These are phyloP conservation scores for Cephalopachus bancanus DNA, from an alignment of 2,797 vertebrate species.

Conservation along the genomic window DNA sequence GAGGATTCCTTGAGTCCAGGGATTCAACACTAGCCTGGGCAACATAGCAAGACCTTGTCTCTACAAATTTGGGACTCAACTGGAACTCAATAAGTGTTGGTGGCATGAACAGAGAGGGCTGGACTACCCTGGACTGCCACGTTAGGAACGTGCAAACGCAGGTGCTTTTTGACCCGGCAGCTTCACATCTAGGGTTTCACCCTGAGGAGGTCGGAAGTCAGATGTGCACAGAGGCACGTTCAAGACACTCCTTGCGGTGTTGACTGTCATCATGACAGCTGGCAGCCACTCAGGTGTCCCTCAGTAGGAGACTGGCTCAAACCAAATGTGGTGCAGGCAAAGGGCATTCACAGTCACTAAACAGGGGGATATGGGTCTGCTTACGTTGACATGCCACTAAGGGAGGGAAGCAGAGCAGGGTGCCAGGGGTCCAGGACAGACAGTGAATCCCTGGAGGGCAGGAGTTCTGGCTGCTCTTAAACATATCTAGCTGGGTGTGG, in stretches of 20 bases:
- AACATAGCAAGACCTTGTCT: too few species aligned
- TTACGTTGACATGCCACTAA: fast-evolving
- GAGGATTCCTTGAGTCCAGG: too few species aligned
- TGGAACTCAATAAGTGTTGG: too few species aligned
- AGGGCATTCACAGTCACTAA: too few species aligned
- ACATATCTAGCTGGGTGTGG: background rate
- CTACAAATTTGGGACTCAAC: too few species aligned
- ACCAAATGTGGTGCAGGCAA: background rate
- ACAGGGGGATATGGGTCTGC: fast-evolving
- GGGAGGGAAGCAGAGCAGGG: too few species aligned
- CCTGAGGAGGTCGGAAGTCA: background rate
- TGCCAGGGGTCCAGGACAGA: fast-evolving
- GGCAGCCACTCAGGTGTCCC: background rate
- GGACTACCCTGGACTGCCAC: too few species aligned
- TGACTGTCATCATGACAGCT: background rate
- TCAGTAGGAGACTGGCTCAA: background rate
- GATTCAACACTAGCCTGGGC: too few species aligned
- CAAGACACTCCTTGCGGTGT: fast-evolving
- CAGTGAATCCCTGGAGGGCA: background rate
- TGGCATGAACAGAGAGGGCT: too few species aligned
- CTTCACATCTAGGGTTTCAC: background rate
- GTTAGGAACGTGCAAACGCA: background rate
- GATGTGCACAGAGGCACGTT: background rate
- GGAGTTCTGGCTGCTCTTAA: background rate
- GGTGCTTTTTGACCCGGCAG: background rate